Evolutionary conservation across 2,888 invertebrate species (phyloP).

Genomic region (Flexamia atlantica): DNA sequence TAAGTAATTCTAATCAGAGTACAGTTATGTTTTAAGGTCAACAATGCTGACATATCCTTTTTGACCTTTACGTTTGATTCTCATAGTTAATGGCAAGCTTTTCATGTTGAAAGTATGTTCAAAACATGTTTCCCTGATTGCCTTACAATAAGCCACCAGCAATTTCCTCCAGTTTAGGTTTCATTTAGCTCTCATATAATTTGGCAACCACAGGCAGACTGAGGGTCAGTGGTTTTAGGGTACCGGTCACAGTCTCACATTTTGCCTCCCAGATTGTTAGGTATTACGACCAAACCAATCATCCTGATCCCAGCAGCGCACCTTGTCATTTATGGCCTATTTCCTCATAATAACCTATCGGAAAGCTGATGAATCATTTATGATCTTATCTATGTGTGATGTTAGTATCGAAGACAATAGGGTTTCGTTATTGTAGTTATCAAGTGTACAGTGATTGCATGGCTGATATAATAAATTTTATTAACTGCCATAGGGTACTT

Average conservation of each 20-base stretch:
- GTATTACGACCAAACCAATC: neutral
- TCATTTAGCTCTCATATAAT: neutral
- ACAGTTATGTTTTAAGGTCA: too few relatives aligned
- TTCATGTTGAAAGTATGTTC: too few relatives aligned
- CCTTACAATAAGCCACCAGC: neutral
- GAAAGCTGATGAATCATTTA: neutral
- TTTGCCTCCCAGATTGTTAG: conserved; percentile 8
- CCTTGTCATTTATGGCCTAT: conserved; percentile 24
- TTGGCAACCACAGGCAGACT: conserved; percentile 2
- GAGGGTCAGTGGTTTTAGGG: neutral
- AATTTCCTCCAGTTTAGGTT: conserved; percentile 1
- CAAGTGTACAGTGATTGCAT: neutral
- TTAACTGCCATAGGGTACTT: too few relatives aligned
- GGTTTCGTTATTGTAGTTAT: neutral
- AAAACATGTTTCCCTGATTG: neutral
- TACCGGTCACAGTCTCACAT: neutral
- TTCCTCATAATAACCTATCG: neutral
- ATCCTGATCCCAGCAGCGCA: neutral
- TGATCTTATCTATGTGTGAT: neutral
- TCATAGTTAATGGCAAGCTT: too few relatives aligned
- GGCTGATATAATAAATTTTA: too few relatives aligned
- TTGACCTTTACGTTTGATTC: too few relatives aligned
- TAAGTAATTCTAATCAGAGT: too few relatives aligned
- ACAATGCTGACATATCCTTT: too few relatives aligned
- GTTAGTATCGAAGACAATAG: neutral